Conservation (phyloP, 2,797 vertebrate species). For the Mus spretus region DNA sequence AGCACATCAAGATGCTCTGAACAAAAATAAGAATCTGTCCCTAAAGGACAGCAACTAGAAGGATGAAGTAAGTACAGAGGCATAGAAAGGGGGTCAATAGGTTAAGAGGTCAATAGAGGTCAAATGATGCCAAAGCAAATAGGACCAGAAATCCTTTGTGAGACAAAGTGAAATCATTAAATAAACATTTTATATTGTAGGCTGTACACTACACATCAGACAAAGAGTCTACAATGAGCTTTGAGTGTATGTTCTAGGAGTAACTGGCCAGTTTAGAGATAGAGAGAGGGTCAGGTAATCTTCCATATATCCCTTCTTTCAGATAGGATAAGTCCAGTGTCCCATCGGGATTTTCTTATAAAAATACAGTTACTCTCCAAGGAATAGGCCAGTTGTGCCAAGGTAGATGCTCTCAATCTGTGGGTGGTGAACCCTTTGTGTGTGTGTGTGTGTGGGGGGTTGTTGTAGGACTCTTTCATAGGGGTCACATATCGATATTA, state of each 20-base stretch:
- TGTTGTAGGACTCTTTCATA: not conserved
- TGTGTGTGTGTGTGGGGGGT: too few relatives aligned
- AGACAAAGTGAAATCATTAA: constrained; percentile 10
- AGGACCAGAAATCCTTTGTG: not conserved
- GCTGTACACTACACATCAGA: not conserved
- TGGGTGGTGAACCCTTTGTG: not conserved
- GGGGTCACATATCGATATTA: not conserved
- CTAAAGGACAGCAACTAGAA: not conserved
- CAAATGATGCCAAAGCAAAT: not conserved
- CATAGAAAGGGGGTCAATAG: not conserved
- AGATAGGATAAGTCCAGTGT: not conserved
- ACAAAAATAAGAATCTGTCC: not conserved
- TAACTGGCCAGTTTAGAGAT: not conserved
- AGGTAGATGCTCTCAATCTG: not conserved
- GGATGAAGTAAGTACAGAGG: not conserved
- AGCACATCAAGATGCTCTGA: not conserved
- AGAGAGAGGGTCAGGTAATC: not conserved
- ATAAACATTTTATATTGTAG: not conserved
- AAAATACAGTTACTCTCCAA: not conserved
- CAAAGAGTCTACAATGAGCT: not conserved
- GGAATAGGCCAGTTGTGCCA: not conserved
- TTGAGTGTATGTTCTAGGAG: not conserved
- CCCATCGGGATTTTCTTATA: not conserved
- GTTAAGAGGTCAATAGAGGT: not conserved
- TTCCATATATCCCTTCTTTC: not conserved